These are phyloP conservation scores for Scaptomyza flava DNA, from an alignment of 2,888 invertebrate species.

Conservation along the genomic window DNA sequence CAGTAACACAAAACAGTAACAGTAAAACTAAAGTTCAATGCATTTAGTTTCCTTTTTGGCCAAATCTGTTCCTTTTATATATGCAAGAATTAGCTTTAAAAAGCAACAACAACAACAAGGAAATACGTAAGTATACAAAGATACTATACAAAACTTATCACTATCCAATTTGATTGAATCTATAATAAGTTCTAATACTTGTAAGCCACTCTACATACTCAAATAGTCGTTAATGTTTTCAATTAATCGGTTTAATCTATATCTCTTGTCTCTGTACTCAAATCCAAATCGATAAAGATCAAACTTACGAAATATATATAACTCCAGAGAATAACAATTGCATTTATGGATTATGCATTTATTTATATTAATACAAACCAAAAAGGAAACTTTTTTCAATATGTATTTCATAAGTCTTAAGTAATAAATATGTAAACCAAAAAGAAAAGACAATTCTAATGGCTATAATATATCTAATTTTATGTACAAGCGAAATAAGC, in stretches of 20 bases:
- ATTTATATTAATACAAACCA: slow-evolving; percentile 44
- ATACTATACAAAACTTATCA: slow-evolving; percentile 20
- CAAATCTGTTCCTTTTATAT: slow-evolving; percentile 72
- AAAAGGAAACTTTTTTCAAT: slow-evolving; percentile 47
- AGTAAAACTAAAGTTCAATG: slow-evolving; percentile 58
- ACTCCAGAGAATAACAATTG: slow-evolving; percentile 42
- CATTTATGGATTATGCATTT: slow-evolving; percentile 70
- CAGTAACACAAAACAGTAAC: slow-evolving; percentile 38
- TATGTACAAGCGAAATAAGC: slow-evolving; percentile 52
- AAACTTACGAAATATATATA: slow-evolving; percentile 16
- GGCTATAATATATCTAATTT: slow-evolving; percentile 29
- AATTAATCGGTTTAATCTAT: slow-evolving; percentile 7
- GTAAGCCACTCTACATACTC: slow-evolving; percentile 27
- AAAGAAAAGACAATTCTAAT: slow-evolving; percentile 20
- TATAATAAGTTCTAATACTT: slow-evolving; percentile 49
- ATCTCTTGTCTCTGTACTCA: slow-evolving; percentile 10
- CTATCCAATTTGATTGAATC: slow-evolving; percentile 45
- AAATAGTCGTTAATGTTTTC: slow-evolving; percentile 18
- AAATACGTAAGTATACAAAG: slow-evolving; percentile 24
- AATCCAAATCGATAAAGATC: slow-evolving; percentile 51
- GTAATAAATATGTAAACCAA: slow-evolving; percentile 27
- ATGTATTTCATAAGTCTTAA: slow-evolving; percentile 47
- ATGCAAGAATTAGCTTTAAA: slow-evolving; percentile 56
- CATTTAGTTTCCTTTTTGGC: slow-evolving; percentile 71
- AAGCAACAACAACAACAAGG: slow-evolving; percentile 32